Conservation (phyloP, 2,113 vertebrate genomes). For the Hymenochirus boettgeri region DNA sequence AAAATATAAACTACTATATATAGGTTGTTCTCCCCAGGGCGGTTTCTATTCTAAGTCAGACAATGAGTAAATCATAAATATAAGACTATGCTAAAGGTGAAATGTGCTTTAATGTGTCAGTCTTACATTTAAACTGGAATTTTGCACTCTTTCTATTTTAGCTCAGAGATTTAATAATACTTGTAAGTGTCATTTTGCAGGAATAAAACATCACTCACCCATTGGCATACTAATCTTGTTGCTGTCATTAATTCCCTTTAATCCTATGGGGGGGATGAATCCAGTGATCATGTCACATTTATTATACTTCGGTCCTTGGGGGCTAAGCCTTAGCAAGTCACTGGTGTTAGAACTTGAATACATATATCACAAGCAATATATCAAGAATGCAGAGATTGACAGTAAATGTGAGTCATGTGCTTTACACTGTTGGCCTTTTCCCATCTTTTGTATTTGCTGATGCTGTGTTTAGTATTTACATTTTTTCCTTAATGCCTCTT, state of each 20-base stretch:
- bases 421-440: background rate
- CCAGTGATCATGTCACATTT: background rate
- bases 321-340: background rate
- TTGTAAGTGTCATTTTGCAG: background rate
- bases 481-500: background rate
- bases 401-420: background rate
- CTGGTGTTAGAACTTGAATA: background rate
- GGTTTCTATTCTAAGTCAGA: constrained; percentile 26
- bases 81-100: constrained; percentile 24
- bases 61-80: constrained; percentile 9
- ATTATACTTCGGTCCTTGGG: background rate
- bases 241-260: background rate
- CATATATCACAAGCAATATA: background rate
- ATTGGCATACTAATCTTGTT: background rate
- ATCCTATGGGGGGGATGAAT: background rate
- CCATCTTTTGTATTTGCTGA: background rate
- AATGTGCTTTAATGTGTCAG: constrained; percentile 15
- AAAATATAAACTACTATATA: constrained; percentile 29
- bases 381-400: background rate
- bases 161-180: background rate
- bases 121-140: constrained; percentile 6
- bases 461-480: background rate
- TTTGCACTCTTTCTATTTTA: background rate
- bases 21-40: constrained; percentile 26
- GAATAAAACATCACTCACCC: constrained; percentile 13